Evolutionary conservation across 1,140 invertebrate species (phyloP), one percentile per base, ranked within the genome.

Genomic region (Leptinotarsa defecta): DNA sequence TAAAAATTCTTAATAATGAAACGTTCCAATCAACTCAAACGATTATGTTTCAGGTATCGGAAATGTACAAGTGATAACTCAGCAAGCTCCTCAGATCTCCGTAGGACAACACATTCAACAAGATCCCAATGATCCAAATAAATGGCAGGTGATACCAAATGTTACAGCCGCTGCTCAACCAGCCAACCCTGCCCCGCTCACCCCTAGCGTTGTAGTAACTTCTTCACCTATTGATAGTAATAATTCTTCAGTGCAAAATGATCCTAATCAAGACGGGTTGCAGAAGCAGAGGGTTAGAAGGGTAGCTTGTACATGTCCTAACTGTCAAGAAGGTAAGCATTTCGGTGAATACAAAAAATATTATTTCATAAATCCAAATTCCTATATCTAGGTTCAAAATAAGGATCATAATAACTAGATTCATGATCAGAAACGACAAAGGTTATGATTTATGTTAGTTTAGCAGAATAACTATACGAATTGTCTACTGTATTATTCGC

Each of bases 231-330:
- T 78, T 17, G 78, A 81, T 64, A 71, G 81, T 62, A 78, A 77
- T 13, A 71, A 63, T 20, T 76, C 74, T 17, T 70, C 79, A 5
- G 57, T 74, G 19, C 49, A 68, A 49, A 70, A 75, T 22, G 83
- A 83, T 68, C 78, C 71, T 11, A 80, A 74, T 48, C 75, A 78
- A 67, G 84, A 84, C 24, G 79, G 76, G 13, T 48, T 80, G 17
- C 83, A 83, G 68, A 84, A 84, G 71, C 84, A 83, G 52, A 77
- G 84, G 62, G 83, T 85, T 1, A 86, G 96, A 73, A 86, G 97
- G 52, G 95, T 98, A 2, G 96, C 97, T 11, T 99, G 97, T 85
- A 97, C 96, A 0, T 99, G 97, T 87, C 97, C 97, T 0, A 98
- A 99, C 86, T 99, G 97, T 85, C 91, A 93, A 65, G 95, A 96